Conservation (phyloP, 1,140 invertebrate species). For the Microplitis demolitor region DNA sequence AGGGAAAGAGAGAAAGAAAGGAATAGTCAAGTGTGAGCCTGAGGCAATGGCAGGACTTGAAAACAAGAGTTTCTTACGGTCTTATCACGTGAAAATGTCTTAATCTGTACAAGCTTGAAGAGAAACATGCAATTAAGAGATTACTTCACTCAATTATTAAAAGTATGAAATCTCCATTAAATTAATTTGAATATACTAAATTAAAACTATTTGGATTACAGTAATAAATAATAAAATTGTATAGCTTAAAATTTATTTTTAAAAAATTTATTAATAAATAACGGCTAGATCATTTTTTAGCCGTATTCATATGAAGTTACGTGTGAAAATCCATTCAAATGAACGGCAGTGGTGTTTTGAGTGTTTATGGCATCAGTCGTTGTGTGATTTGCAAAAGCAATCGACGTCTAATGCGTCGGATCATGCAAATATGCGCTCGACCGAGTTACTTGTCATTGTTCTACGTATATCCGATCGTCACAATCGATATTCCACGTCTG, state of each 20-base stretch:
- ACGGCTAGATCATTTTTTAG: too few relatives aligned
- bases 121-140: conserved; percentile 21
- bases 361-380: background rate
- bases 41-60: background rate
- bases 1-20: too few relatives aligned
- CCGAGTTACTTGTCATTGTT: conserved; percentile 24
- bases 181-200: background rate
- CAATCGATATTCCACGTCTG: conserved; percentile 22
- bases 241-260: too few relatives aligned
- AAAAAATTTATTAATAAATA: too few relatives aligned
- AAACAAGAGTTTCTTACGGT: conserved; percentile 18
- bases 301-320: background rate
- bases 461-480: conserved; percentile 14
- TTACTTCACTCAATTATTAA: conserved; percentile 24
- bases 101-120: background rate
- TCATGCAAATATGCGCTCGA: conserved; percentile 23
- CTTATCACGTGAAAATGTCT: conserved; percentile 7
- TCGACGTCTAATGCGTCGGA: conserved; percentile 16
- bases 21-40: background rate
- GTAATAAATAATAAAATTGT: background rate
- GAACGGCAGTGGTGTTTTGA: background rate
- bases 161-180: background rate
- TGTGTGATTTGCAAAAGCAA: conserved; percentile 4
- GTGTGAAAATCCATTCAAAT: background rate
- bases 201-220: background rate